Percentiles rank a stretch among this genome's conserved stretches.
Evolutionary conservation across 1,140 invertebrate species (phyloP).

Genomic region (Ctenoplectra terminalis): DNA sequence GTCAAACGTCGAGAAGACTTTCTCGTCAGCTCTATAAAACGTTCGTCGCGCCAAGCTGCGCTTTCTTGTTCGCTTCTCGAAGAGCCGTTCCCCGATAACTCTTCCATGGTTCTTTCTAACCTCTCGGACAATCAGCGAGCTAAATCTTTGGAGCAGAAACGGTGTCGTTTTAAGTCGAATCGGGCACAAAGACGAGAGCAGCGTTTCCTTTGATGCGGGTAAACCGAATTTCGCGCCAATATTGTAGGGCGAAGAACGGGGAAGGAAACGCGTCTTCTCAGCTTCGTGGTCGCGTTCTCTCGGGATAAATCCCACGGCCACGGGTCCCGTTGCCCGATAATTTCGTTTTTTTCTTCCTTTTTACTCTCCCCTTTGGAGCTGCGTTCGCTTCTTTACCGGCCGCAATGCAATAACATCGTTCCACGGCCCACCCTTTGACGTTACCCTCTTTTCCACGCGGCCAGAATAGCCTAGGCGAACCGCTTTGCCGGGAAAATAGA

Average conservation of each 20-base stretch:
- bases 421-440: slow-evolving; percentile 8
- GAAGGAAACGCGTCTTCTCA: background rate
- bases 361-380: too few relatives aligned
- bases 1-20: slow-evolving; percentile 1
- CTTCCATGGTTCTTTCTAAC: slow-evolving; percentile 2
- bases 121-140: background rate
- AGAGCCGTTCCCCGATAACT: background rate
- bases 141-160: background rate
- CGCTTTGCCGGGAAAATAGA: slow-evolving; percentile 17
- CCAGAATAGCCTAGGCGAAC: background rate
- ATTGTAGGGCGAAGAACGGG: slow-evolving; percentile 8
- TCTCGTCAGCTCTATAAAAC: background rate
- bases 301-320: slow-evolving; percentile 10
- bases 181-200: background rate
- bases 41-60: background rate
- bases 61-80: background rate
- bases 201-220: slow-evolving; percentile 24
- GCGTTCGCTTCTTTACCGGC: slow-evolving; percentile 4
- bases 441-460: background rate
- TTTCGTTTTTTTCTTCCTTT: slow-evolving; percentile 9
- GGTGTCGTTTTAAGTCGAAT: slow-evolving; percentile 19
- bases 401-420: slow-evolving; percentile 30
- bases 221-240: slow-evolving; percentile 36
- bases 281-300: background rate
- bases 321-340: slow-evolving; percentile 27